phyloP scores from a whole-genome alignment of 2,113 vertebrate genomes.

The Tragelaphus buxtoni region DNA sequence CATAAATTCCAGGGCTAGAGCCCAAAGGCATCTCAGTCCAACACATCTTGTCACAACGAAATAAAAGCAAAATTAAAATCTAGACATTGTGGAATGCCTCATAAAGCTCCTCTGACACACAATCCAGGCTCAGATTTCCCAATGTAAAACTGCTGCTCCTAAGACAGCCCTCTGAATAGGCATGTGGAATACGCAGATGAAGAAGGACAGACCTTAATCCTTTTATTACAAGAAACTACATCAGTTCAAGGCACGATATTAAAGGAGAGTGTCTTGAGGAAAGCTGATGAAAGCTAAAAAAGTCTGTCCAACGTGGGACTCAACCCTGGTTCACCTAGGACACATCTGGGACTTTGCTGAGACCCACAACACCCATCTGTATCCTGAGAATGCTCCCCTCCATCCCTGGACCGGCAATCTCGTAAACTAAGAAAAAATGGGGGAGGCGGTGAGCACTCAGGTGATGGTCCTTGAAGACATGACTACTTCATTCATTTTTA shows the following conservation, averaged over 20 bases:
- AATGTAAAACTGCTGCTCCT: not conserved
- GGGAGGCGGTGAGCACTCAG: not conserved
- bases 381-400: not conserved
- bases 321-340: not conserved
- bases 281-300: not conserved
- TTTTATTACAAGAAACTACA: not conserved
- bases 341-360: not conserved
- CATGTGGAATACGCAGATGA: not conserved
- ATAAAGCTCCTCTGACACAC: not conserved
- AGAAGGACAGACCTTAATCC: not conserved
- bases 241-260: not conserved
- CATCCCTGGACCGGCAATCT: not conserved
- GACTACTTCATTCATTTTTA: not conserved
- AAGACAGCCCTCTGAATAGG: not conserved
- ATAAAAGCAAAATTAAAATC: slow-evolving; percentile 39
- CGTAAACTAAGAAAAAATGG: not conserved
- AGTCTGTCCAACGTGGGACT: not conserved
- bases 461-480: not conserved
- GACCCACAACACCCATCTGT: not conserved
- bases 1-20: not conserved
- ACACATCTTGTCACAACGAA: slow-evolving; percentile 12
- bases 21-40: not conserved
- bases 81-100: not conserved
- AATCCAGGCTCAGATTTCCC: not conserved
- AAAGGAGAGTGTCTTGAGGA: not conserved